Evolutionary conservation across 2,797 vertebrate species (phyloP).

Genomic region (Lepilemur ruficaudatus): DNA sequence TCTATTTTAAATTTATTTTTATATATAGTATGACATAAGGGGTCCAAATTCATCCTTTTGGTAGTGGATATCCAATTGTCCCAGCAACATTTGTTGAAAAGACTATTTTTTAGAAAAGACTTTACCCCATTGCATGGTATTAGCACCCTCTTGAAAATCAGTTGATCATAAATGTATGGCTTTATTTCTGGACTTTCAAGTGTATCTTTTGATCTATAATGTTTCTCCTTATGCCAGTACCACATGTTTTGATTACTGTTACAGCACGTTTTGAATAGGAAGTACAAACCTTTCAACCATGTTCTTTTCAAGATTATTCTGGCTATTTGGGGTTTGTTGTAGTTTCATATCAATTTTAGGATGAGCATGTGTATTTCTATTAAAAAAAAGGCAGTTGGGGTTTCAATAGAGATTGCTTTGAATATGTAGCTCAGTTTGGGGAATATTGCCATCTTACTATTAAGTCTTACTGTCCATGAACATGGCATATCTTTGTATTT

Average conservation of each 20-base stretch:
- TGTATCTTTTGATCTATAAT: not conserved
- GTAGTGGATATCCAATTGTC: not conserved
- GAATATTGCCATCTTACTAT: not conserved
- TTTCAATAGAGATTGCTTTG: not conserved
- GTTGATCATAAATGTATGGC: not conserved
- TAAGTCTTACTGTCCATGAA: not conserved
- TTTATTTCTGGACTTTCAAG: not conserved
- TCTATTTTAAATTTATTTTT: not conserved
- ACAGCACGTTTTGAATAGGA: not conserved
- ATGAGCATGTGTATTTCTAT: not conserved
- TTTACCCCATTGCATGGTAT: not conserved
- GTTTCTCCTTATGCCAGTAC: not conserved
- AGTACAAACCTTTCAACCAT: not conserved
- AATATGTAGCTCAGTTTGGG: not conserved
- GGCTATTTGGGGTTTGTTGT: not conserved
- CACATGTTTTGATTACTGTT: not conserved
- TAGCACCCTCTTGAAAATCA: not conserved
- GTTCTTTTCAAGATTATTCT: not conserved
- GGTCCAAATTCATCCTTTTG: not conserved
- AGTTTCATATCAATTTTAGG: not conserved
- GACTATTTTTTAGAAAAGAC: not conserved
- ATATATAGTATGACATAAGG: not conserved
- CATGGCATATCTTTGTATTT: not conserved
- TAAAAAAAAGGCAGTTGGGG: not conserved
- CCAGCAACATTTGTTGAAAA: not conserved